Base-by-base conservation (phyloP, 2,888 invertebrate genomes). In the Nomada fucata region DNA sequence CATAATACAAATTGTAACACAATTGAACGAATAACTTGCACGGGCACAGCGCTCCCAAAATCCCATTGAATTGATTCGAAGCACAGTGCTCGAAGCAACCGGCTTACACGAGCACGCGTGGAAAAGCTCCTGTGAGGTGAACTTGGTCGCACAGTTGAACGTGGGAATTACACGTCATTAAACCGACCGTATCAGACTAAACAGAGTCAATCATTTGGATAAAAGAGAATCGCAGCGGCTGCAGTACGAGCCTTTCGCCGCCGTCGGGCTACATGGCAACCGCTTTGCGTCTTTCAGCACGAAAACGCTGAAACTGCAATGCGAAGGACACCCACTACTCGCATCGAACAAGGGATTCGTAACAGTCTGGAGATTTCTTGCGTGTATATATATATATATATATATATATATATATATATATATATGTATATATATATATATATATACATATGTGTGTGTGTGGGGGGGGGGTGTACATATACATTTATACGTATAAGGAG, bases 241-340 rank as follows among this genome's bases (percentile, higher is more conserved):
- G 63, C 15, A 36, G n/a, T 50, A 15, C 10, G 2, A 42, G 1
- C 20, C 47, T 44, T 47, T 29, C 13, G 44, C 18, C 44, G 73
- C 55, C 64, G 44, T 26, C 26, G 57, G 57, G 50, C 9, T 29
- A 29, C 57, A 65, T 36, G n/a, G 23, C 36, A 74, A 67, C 29
- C 44, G 59, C 36, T 74, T 65, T 47, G 65, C 59, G 18, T 74
- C 73, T 36, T 74, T 57, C 65, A 15, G 10, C 59, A 23, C 15
- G 36, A 64, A 59, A 74, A 47, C 26, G 50, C 47, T 23, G 65
- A 59, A 52, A n/a, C 20, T 23, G 50, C 50, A 55, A 20, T 13
- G 70, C 29, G 44, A 52, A 15, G 20, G n/a, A 23, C 64, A 5
- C 10, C 20, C 26, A 26, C 29, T 18, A 9, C 23, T 18, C 36